phyloP scores from a whole-genome alignment of 2,113 vertebrate genomes.

The Mustelus asterias region DNA sequence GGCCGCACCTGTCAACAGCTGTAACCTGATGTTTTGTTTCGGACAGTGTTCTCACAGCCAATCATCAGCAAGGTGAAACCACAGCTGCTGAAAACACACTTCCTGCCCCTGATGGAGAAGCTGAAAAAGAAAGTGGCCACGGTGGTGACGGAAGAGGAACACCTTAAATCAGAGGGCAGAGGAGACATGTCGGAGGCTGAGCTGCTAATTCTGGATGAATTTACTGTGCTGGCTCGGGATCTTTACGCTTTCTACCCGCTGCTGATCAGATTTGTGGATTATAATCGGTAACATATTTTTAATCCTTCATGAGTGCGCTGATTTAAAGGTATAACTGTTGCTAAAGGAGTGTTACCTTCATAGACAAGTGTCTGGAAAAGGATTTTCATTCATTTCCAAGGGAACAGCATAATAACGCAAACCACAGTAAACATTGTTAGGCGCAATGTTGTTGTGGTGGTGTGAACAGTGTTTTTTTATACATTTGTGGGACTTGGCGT shows the following conservation, averaged over 20 bases:
- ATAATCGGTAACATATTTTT: conserved; percentile 73
- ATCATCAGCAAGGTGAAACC: conserved; percentile 91
- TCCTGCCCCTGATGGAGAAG: conserved; percentile 93
- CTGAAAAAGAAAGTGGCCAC: conserved; percentile 88
- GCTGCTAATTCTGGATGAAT: conserved; percentile 91
- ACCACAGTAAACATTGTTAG: not conserved
- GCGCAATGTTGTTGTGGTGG: no score
- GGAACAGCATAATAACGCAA: not conserved
- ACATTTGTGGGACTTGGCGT: no score
- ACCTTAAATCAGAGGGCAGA: conserved; percentile 81
- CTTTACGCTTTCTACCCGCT: conserved; percentile 96
- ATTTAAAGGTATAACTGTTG: not conserved
- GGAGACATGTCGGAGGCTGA: conserved; percentile 94
- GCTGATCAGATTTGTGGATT: conserved; percentile 91
- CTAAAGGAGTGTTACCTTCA: not conserved
- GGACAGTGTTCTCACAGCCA: conserved; percentile 88
- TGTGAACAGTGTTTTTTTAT: not conserved
- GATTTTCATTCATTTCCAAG: not conserved
- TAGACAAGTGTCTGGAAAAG: not conserved
- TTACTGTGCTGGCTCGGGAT: conserved; percentile 83
- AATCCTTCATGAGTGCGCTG: not conserved
- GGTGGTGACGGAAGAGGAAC: conserved; percentile 85
- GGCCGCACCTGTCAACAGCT: not conserved
- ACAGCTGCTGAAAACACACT: conserved; percentile 86
- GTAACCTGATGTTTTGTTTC: not conserved